These are phyloP conservation scores for Phthorimaea operculella DNA, from an alignment of 1,140 invertebrate species.

Conservation along the genomic window DNA sequence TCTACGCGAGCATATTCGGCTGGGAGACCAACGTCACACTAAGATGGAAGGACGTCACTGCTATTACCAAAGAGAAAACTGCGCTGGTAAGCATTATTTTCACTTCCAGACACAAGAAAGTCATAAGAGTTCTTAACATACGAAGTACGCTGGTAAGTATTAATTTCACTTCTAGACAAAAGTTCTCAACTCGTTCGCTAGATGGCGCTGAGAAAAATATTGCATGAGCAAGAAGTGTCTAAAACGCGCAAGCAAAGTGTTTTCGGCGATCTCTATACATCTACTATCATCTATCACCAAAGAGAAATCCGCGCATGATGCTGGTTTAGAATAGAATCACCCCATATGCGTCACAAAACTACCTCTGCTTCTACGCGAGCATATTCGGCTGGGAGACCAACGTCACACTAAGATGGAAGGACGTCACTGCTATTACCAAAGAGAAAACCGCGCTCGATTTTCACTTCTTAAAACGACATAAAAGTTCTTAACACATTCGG, in stretches of 20 bases:
- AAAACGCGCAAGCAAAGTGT: too few species aligned
- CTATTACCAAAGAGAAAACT: constrained; percentile 90
- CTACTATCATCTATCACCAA: too few species aligned
- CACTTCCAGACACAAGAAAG: too few species aligned
- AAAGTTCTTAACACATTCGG: too few species aligned
- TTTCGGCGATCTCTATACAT: too few species aligned
- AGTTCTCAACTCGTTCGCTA: not conserved
- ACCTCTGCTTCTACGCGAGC: constrained; percentile 94
- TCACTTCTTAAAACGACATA: too few species aligned
- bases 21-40: constrained; percentile 90
- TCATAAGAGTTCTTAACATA: too few species aligned
- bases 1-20: constrained; percentile 94
- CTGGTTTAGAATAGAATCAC: too few species aligned
- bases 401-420: constrained; percentile 84
- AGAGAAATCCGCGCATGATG: too few species aligned
- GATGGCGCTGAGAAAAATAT: too few species aligned
- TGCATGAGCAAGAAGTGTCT: too few species aligned
- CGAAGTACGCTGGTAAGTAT: constrained; percentile 36
- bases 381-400: constrained; percentile 95
- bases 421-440: constrained; percentile 92
- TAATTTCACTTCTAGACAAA: not conserved
- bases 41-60: constrained; percentile 89
- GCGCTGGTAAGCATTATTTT: constrained; percentile 38
- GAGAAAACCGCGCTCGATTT: constrained; percentile 76
- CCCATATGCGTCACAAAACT: too few species aligned